Conservation (phyloP, 1,140 invertebrate genomes). For the Goniozus legneri region DNA sequence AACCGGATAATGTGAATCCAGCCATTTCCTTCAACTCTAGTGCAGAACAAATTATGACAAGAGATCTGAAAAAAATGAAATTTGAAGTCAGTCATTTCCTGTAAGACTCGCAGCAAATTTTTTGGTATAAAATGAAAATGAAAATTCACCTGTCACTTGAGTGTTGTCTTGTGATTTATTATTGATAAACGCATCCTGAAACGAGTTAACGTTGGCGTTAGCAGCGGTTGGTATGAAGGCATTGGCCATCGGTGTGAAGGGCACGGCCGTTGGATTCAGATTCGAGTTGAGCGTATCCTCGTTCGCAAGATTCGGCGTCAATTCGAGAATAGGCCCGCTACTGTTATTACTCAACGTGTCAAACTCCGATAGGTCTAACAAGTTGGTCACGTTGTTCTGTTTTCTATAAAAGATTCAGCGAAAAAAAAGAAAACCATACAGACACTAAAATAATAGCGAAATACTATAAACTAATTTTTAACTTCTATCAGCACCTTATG, state of each 20-base stretch:
- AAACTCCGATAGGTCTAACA: conserved; percentile 57
- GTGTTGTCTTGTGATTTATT: conserved; percentile 49
- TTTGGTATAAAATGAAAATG: too few relatives aligned
- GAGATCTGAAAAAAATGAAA: conserved; percentile 44
- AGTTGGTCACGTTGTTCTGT: conserved; percentile 57
- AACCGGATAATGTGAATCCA: conserved; percentile 28
- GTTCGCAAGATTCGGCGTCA: conserved; percentile 45
- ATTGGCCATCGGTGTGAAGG: conserved; percentile 48
- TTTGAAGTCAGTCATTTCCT: too few relatives aligned
- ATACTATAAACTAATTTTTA: conserved; percentile 28
- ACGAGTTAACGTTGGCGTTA: conserved; percentile 48
- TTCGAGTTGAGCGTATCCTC: conserved; percentile 52
- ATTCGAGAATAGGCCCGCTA: conserved; percentile 49
- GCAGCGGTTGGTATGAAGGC: conserved; percentile 37
- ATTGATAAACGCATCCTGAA: conserved; percentile 49
- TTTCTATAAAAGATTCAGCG: conserved; percentile 54
- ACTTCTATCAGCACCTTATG: background rate
- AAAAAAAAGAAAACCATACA: conserved; percentile 45
- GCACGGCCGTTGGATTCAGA: conserved; percentile 47
- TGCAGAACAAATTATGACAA: conserved; percentile 41
- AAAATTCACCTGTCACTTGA: conserved; percentile 48
- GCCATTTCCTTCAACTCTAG: conserved; percentile 17
- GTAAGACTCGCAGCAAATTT: too few relatives aligned
- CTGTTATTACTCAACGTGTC: conserved; percentile 60
- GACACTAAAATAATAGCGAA: conserved; percentile 37